These are phyloP conservation scores for Corythornis vintsioides DNA, from an alignment of 2,113 vertebrate genomes.

Conservation along the genomic window DNA sequence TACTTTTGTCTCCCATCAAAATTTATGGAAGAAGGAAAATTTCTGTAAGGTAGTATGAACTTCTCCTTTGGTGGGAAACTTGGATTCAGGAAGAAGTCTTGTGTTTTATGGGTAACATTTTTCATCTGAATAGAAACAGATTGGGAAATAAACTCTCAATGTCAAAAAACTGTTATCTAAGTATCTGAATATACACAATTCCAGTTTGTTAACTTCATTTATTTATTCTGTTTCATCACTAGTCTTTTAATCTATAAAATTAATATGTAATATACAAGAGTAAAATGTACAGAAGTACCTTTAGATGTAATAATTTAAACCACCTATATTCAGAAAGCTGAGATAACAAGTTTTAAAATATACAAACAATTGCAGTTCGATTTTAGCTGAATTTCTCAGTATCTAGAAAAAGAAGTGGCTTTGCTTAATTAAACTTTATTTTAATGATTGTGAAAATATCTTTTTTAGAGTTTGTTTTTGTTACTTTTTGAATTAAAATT, in stretches of 20 bases:
- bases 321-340: conserved; percentile 24
- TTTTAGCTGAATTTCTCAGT: conserved; percentile 32
- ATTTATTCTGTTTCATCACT: conserved; percentile 70
- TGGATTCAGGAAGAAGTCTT: not conserved
- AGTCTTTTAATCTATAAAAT: conserved; percentile 63
- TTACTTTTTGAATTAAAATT: conserved; percentile 67
- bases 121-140: conserved; percentile 14
- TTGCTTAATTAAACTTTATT: conserved; percentile 58
- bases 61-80: not conserved
- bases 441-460: conserved; percentile 61
- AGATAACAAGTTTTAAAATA: conserved; percentile 50
- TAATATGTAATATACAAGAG: conserved; percentile 71
- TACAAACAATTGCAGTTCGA: conserved; percentile 21
- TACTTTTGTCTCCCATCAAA: not conserved
- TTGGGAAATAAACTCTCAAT: not conserved
- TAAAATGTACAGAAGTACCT: conserved; percentile 65
- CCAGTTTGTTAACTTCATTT: conserved; percentile 52
- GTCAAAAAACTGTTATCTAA: conserved; percentile 31
- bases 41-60: not conserved
- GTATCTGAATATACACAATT: conserved; percentile 34
- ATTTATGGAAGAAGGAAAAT: conserved; percentile 4
- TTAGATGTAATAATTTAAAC: conserved; percentile 69
- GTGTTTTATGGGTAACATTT: not conserved
- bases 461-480: conserved; percentile 39
- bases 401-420: conserved; percentile 41